Evolutionary conservation across 2,888 invertebrate genomes (phyloP).

Genomic region (Euphydryas editha): DNA sequence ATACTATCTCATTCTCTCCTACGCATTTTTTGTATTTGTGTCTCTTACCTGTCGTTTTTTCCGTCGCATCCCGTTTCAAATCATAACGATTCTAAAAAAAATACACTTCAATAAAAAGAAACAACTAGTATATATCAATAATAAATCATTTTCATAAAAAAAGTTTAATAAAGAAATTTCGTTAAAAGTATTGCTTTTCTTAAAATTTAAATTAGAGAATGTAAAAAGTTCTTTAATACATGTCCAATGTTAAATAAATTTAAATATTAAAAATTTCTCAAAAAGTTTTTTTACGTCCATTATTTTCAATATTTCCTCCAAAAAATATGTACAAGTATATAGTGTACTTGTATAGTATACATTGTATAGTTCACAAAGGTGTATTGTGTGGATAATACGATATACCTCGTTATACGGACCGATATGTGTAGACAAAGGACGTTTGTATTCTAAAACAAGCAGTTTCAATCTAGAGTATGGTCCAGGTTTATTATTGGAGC

Average conservation of each 20-base stretch:
- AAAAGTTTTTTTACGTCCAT: background rate
- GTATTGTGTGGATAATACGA: conserved; percentile 36
- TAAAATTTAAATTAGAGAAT: too few relatives aligned
- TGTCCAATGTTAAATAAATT: background rate
- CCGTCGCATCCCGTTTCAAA: too few relatives aligned
- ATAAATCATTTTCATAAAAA: too few relatives aligned
- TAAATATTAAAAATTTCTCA: background rate
- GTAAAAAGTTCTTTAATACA: too few relatives aligned
- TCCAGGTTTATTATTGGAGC: conserved; percentile 11
- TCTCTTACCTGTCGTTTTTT: too few relatives aligned
- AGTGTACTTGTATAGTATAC: background rate
- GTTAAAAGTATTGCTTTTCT: too few relatives aligned
- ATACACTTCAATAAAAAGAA: too few relatives aligned
- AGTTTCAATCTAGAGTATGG: conserved; percentile 33
- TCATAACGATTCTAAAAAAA: too few relatives aligned
- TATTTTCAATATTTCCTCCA: background rate
- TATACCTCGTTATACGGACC: conserved; percentile 42
- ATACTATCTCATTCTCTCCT: too few relatives aligned
- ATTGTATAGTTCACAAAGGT: conserved; percentile 13
- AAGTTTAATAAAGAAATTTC: too few relatives aligned
- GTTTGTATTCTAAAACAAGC: conserved; percentile 46
- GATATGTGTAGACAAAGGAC: conserved; percentile 42
- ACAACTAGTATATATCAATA: too few relatives aligned
- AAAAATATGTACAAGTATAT: background rate
- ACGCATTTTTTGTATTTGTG: too few relatives aligned